A percentile compares a stretch with the other conserved stretches of the same genome.
These are phyloP conservation scores for Cacatua alba DNA, from an alignment of 2,113 vertebrate genomes.

Conservation along the genomic window DNA sequence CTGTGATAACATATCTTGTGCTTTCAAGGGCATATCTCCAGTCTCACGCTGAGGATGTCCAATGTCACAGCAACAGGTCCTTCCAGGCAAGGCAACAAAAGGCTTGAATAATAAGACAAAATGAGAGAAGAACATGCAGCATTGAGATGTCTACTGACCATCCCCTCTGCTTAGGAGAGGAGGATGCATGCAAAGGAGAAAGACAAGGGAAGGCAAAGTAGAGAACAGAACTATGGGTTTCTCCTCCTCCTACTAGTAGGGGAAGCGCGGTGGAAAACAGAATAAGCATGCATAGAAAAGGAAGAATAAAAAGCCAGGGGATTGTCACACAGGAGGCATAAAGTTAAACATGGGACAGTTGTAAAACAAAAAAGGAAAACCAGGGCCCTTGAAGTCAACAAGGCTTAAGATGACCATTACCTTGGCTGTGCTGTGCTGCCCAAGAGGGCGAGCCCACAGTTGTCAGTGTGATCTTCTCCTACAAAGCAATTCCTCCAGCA, in stretches of 20 bases:
- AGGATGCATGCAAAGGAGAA: background rate
- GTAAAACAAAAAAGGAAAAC: background rate
- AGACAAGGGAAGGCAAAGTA: background rate
- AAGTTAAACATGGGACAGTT: background rate
- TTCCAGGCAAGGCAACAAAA: background rate
- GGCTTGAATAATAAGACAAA: background rate
- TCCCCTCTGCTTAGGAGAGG: background rate
- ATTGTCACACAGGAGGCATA: background rate
- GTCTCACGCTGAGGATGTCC: background rate
- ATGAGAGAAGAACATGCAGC: background rate
- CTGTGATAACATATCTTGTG: background rate
- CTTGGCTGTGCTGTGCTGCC: background rate
- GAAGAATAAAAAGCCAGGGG: background rate
- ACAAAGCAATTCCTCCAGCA: background rate
- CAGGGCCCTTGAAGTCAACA: background rate
- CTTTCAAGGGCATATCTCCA: background rate
- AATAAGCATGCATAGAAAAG: background rate
- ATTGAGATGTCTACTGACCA: background rate
- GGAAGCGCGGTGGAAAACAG: background rate
- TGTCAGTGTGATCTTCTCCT: background rate
- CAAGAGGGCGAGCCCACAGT: rapidly evolving
- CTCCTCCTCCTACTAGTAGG: background rate
- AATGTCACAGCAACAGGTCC: background rate
- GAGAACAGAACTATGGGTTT: background rate
- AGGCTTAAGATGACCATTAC: background rate